Conservation (phyloP, 1,140 invertebrate species). For the Paracyclopina nana region DNA sequence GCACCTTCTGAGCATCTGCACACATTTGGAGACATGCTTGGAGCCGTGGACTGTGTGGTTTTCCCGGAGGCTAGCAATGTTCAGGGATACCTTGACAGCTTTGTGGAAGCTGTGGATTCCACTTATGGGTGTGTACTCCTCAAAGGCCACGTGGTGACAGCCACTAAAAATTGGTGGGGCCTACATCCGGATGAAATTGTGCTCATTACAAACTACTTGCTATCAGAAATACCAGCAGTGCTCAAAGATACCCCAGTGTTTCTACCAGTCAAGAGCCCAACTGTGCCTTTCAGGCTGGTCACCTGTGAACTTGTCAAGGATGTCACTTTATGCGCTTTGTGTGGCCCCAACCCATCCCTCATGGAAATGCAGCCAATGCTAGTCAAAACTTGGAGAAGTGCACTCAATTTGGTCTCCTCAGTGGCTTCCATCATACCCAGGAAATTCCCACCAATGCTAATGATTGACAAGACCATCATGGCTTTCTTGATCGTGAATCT, state of each 20-base stretch:
- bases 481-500: neutral
- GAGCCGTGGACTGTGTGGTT: conserved; percentile 6
- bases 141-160: neutral
- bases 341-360: neutral
- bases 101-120: neutral
- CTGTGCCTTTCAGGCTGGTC: neutral
- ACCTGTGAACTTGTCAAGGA: neutral
- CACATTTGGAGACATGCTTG: conserved; percentile 6
- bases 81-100: neutral
- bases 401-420: neutral
- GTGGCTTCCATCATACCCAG: neutral
- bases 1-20: neutral
- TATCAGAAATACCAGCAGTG: neutral
- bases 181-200: neutral
- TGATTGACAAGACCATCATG: neutral
- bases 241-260: neutral
- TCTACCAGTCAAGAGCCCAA: neutral
- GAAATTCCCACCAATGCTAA: neutral
- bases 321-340: neutral
- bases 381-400: neutral
- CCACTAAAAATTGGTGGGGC: neutral
- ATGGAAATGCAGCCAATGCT: neutral
- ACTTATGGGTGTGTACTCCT: neutral
- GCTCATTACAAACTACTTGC: neutral
- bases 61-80: conserved; percentile 1